Percentiles rank a stretch among this genome's conserved stretches.
These are phyloP conservation scores for Myanophis thanlyinensis DNA, from an alignment of 2,113 vertebrate genomes.

Conservation along the genomic window DNA sequence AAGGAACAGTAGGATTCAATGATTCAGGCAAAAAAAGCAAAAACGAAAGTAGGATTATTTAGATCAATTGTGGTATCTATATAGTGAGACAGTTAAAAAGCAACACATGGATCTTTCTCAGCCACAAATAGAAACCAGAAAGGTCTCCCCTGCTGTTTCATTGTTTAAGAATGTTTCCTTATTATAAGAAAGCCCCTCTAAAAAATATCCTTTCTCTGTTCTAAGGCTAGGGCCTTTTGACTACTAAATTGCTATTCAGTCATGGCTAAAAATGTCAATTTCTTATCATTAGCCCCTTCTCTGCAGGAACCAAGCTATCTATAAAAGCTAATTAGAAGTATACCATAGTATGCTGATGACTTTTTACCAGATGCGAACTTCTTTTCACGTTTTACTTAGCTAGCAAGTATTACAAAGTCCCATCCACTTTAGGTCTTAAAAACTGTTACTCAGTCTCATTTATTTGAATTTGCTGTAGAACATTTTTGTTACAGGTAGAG, in stretches of 20 bases:
- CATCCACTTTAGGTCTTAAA: not conserved
- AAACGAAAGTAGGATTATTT: not conserved
- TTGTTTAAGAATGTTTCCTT: not conserved
- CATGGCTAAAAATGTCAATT: not conserved
- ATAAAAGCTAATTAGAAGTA: not conserved
- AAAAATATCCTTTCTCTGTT: not conserved
- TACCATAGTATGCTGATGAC: not conserved
- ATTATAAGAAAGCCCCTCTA: not conserved
- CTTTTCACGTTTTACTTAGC: not conserved
- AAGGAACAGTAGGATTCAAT: not conserved
- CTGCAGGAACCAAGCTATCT: not conserved
- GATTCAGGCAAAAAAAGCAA: not conserved
- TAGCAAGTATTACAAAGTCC: not conserved
- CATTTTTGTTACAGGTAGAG: not conserved
- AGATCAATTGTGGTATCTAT: not conserved
- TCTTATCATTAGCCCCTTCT: not conserved
- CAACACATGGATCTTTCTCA: not conserved
- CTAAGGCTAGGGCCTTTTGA: conserved; percentile 6
- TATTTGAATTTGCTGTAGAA: not conserved
- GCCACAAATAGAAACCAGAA: not conserved
- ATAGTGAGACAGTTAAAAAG: not conserved
- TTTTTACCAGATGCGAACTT: not conserved
- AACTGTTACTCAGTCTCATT: not conserved
- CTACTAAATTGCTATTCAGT: conserved; percentile 3
- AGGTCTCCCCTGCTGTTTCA: not conserved